phyloP scores from a whole-genome alignment of 2,113 vertebrate species.

The Seriola dumerili region DNA sequence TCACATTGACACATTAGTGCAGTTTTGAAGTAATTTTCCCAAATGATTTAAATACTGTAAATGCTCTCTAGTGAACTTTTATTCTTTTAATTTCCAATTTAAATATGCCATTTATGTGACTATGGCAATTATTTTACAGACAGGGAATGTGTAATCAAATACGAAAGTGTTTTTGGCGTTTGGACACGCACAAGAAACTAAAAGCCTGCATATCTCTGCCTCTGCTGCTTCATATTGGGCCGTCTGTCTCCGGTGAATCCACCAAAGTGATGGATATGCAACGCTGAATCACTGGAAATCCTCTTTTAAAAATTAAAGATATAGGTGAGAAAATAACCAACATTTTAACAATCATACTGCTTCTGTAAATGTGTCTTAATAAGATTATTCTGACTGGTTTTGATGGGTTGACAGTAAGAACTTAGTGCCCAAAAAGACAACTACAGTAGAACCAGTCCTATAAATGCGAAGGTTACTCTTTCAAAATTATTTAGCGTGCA shows the following conservation, averaged over 20 bases:
- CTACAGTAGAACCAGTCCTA: too few species aligned
- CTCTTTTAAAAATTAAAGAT: neutral
- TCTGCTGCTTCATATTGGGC: neutral
- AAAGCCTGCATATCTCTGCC: neutral
- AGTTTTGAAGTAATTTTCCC: neutral
- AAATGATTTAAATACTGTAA: neutral
- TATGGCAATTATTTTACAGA: neutral
- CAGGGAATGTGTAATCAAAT: neutral
- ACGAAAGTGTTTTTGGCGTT: neutral
- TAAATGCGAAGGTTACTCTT: too few species aligned
- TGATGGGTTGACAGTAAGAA: too few species aligned
- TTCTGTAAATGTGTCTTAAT: too few species aligned
- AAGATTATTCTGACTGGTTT: too few species aligned
- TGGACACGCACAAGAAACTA: neutral
- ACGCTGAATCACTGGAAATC: neutral
- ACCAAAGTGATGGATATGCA: neutral
- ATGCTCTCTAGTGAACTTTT: neutral
- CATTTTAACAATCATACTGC: too few species aligned
- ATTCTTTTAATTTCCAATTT: neutral
- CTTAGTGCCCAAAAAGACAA: too few species aligned
- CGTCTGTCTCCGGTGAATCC: neutral
- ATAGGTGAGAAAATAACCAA: neutral
- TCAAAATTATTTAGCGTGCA: too few species aligned
- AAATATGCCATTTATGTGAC: neutral
- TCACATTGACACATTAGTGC: neutral